Base-by-base conservation (phyloP, 2,888 invertebrate genomes). In the Toxonevra muliebris region DNA sequence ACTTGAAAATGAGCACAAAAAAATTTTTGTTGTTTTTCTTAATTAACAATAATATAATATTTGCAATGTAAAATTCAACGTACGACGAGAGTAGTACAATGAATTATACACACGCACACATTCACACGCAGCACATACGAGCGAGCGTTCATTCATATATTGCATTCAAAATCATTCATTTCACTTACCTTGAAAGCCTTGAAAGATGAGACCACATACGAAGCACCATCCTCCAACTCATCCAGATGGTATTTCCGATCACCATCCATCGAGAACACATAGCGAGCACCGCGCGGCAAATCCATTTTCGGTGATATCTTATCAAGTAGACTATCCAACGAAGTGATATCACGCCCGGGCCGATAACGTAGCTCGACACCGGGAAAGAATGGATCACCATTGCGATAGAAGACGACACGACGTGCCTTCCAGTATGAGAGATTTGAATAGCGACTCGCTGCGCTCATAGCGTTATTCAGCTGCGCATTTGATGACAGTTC, bases 191-290 rank as follows among this genome's bases (percentile, higher is more conserved):
- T 94, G 85, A 96, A 96, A 12, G 92, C 92, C 86, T 94, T 94
- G 82, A 93, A 94, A 5, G 95, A 95, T 10, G 97, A 96, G 48
- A 96, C 96, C 73, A 97, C 95, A 84, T 97, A 97, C 10, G 93
- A 92, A 17, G 93, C 93, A n/a, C 95, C 95, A 80, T 96, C 95
- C 80, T 94, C 93, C 71, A 96, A 86, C 80, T 96, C 95, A 78
- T 93, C 96, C 76, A 94, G 87, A 81, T 91, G 89, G 82, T 92
- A 91, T 81, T 96, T 93, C 66, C 94, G 88, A 76, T 93, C 92
- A 0, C 97, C 97, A 73, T 96, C 95, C 91, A 95, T 93, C 9
- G 94, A 93, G 85, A 96, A 97, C 75, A 97, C 91, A 85, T 95
- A 94, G 64, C 95, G 88, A 5, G 97, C 96, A 5, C 96, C 96